phyloP scores from a whole-genome alignment of 2,888 invertebrate genomes.

The Ceriagrion tenellum region DNA sequence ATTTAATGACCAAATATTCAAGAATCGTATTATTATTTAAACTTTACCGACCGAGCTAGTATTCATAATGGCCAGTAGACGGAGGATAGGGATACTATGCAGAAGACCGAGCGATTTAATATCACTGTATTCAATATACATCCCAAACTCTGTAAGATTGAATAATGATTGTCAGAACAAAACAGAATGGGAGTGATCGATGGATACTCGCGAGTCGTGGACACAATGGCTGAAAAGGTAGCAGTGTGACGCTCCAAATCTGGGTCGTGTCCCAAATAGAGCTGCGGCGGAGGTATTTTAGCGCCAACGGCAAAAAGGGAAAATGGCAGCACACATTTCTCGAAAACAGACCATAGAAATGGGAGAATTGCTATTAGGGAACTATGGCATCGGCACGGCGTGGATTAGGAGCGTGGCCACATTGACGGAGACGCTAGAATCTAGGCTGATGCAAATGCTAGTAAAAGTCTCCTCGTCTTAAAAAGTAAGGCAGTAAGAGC shows the following conservation, averaged over 20 bases:
- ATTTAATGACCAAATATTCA: too few species aligned
- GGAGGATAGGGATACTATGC: not conserved
- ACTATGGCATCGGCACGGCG: not conserved
- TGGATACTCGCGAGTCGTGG: not conserved
- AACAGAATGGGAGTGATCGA: not conserved
- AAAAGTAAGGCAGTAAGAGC: too few species aligned
- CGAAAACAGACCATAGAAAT: not conserved
- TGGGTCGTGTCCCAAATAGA: constrained; percentile 22
- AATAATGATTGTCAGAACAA: not conserved
- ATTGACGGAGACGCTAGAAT: too few species aligned
- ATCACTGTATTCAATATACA: not conserved
- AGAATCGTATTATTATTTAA: too few species aligned
- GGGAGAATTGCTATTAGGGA: not conserved
- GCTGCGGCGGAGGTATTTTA: not conserved
- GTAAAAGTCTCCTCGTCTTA: too few species aligned
- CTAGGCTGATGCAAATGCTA: too few species aligned
- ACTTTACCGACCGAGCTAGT: too few species aligned
- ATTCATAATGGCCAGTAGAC: too few species aligned
- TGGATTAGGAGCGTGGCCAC: too few species aligned
- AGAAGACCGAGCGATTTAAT: not conserved
- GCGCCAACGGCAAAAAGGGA: not conserved
- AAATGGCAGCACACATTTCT: not conserved
- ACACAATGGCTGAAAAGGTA: constrained; percentile 29
- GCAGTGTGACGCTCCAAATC: not conserved
- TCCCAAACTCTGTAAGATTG: not conserved